Conservation (phyloP, 2,888 invertebrate species). For the Acronicta psi region DNA sequence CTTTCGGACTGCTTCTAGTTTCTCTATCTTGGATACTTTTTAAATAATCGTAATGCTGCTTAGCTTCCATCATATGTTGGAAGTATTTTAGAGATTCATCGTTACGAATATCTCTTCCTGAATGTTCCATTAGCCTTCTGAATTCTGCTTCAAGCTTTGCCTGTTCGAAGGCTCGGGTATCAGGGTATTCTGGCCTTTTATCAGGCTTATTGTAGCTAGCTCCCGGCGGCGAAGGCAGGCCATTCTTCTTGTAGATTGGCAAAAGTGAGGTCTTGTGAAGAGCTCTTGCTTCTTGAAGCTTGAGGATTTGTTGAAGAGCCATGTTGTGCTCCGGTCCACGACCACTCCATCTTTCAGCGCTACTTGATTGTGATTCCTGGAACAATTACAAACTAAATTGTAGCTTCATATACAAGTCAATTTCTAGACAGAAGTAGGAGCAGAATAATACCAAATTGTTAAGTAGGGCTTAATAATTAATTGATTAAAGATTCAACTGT, state of each 20-base stretch:
- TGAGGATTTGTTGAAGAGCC: slow-evolving; percentile 96
- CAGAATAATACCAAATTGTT: too few relatives aligned
- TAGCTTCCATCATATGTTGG: slow-evolving; percentile 84
- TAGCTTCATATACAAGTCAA: neutral
- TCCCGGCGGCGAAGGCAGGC: slow-evolving; percentile 86
- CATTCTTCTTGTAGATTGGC: slow-evolving; percentile 83
- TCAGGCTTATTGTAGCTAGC: slow-evolving; percentile 80
- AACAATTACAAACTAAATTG: slow-evolving; percentile 73
- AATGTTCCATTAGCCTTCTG: slow-evolving; percentile 88
- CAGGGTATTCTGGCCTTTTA: slow-evolving; percentile 77
- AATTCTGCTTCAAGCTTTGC: slow-evolving; percentile 89
- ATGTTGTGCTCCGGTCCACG: slow-evolving; percentile 97
- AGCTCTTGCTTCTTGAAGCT: slow-evolving; percentile 96
- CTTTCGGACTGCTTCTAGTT: slow-evolving; percentile 56
- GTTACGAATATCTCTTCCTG: slow-evolving; percentile 81
- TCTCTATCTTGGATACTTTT: slow-evolving; percentile 82
- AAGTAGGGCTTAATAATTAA: neutral
- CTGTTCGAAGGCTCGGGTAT: slow-evolving; percentile 81
- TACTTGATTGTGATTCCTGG: slow-evolving; percentile 94
- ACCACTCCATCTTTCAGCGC: slow-evolving; percentile 96
- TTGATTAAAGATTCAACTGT: neutral
- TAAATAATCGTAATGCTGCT: slow-evolving; percentile 80
- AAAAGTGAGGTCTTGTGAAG: slow-evolving; percentile 88
- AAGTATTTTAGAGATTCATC: slow-evolving; percentile 83
- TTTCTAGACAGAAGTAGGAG: neutral